phyloP scores from a whole-genome alignment of 2,113 vertebrate genomes.

The Atractosteus spatula region DNA sequence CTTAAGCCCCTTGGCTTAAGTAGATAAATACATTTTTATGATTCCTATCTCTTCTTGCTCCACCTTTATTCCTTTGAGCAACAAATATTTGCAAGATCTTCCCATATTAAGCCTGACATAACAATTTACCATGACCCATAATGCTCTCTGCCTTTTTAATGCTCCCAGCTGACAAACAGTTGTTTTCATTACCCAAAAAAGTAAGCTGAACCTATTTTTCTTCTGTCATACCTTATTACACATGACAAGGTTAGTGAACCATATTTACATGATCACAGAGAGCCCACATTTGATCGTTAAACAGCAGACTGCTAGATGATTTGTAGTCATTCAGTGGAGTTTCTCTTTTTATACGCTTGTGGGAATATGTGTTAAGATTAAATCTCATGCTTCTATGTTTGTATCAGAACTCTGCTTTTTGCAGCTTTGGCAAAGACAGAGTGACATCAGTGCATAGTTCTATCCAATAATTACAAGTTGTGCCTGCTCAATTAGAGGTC shows the following conservation, averaged over 20 bases:
- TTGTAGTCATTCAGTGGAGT: too few species aligned
- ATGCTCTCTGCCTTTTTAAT: slow-evolving; percentile 1
- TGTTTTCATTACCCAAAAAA: slow-evolving; percentile 13
- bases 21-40: not conserved
- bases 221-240: slow-evolving; percentile 4
- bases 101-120: not conserved
- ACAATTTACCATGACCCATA: not conserved
- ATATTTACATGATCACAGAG: not conserved
- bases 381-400: too few species aligned
- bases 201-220: slow-evolving; percentile 6
- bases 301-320: too few species aligned
- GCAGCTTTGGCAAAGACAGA: too few species aligned
- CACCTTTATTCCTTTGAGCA: not conserved
- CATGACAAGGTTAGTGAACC: slow-evolving; percentile 13
- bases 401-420: too few species aligned
- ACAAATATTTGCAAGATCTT: not conserved
- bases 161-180: slow-evolving; percentile 13
- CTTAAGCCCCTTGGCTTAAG: too few species aligned
- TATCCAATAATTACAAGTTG: too few species aligned
- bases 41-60: not conserved
- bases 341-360: too few species aligned
- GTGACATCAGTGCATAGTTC: too few species aligned
- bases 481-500: too few species aligned
- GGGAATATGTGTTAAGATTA: too few species aligned
- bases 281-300: too few species aligned